Percentiles rank a stretch among this genome's conserved stretches.
Conservation (phyloP, 2,888 invertebrate species). For the Drosophila setosimentum region DNA sequence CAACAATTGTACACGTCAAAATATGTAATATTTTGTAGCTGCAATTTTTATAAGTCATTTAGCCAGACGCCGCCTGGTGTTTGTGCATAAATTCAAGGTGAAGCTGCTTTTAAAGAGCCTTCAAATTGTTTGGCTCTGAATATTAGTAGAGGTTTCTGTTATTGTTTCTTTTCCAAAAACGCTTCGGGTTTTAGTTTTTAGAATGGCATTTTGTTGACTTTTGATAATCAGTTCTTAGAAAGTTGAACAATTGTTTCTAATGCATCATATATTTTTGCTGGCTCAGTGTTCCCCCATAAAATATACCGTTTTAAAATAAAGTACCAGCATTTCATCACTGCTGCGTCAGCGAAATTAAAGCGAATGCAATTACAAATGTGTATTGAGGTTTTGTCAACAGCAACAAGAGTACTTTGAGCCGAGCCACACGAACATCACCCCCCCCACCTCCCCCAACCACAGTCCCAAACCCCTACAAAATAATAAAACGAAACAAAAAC, state of each 20-base stretch:
- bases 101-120: constrained; percentile 29
- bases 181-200: constrained; percentile 10
- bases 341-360: constrained; percentile 50
- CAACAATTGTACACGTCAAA: constrained; percentile 35
- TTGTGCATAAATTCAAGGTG: constrained; percentile 55
- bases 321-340: constrained; percentile 4
- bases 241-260: not conserved
- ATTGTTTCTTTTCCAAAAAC: not conserved
- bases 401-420: constrained; percentile 10
- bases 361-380: constrained; percentile 55
- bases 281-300: not conserved
- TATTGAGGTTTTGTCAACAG: constrained; percentile 24
- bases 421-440: not conserved
- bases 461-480: not conserved
- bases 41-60: constrained; percentile 46
- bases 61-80: constrained; percentile 30
- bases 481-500: constrained; percentile 23
- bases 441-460: not conserved
- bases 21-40: constrained; percentile 46
- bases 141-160: not conserved
- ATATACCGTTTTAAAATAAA: constrained; percentile 2
- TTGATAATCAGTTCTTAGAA: not conserved
- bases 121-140: constrained; percentile 3
- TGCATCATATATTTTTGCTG: not conserved
- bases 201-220: not conserved